Evolutionary conservation across 2,113 vertebrate species (phyloP), one percentile per base, ranked within the genome.

Genomic region (Fregetta grallaria): DNA sequence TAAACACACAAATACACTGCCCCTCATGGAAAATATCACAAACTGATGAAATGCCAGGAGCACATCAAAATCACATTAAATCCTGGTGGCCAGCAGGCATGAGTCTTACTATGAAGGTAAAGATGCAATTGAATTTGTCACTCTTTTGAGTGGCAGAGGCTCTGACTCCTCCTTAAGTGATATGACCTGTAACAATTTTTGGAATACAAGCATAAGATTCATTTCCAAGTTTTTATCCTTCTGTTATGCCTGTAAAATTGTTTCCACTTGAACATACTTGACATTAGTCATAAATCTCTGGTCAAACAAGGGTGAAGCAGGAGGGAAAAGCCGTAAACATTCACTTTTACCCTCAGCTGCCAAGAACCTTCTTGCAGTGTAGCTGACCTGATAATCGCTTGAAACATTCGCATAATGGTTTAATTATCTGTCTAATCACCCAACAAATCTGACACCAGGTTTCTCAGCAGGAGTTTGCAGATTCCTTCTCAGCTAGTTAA

Each of bases 221-320:
- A 32, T 44, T 94, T 72, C 88, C 80, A 89, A 93, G 90, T 49
- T 94, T 62, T 87, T 63, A 84, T 88, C 59, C 74, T 55, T 50
- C 23, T 67, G n/a, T 81, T 93, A 87, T 25, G 49, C 18, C 47
- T 85, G 40, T 63, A 62, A 82, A 94, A 94, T 67, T 16, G 25
- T 90, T 96, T 96, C 96, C 52, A 90, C 66, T 76, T 90, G 62
- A 97, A 96, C 7, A 1, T 85, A 16, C 55, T 67, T 83, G 89
- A 85, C 58, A 59, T 95, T 79, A 96, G 71, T 62, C 53, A 83
- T 83, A 96, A 90, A 94, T 80, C 70, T 84, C 42, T 59, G 72
- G 79, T 67, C 80, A 86, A 90, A 73, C 36, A 83, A 66, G 67
- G 63, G 89, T 82, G 74, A 94, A 65, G 27, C 56, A 73, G 56